Percentiles rank a stretch among this genome's conserved stretches.
phyloP scores from a whole-genome alignment of 2,888 invertebrate species.

The Ashinkailepas kermadecensis region DNA sequence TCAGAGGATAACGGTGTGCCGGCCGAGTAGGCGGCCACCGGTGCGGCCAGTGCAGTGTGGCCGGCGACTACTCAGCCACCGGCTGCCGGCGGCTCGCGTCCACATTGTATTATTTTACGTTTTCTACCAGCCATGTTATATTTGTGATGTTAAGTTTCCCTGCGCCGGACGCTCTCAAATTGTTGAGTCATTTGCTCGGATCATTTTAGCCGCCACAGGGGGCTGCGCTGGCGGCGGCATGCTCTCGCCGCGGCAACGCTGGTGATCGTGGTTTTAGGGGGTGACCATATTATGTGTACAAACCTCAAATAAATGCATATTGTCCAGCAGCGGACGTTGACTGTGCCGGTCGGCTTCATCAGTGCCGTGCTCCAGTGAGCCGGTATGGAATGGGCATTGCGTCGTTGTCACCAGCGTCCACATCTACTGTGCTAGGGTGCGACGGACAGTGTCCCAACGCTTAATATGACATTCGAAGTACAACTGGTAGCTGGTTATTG shows the following conservation, averaged over 20 bases:
- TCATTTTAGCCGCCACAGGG: neutral
- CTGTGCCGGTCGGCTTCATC: no score
- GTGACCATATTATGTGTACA: conserved; percentile 14
- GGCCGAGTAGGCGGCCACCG: neutral
- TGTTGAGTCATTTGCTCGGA: neutral
- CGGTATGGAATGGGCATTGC: no score
- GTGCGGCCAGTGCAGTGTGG: neutral
- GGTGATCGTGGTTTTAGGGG: neutral
- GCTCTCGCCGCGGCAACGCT: no score
- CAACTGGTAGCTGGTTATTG: no score
- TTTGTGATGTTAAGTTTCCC: conserved; percentile 10
- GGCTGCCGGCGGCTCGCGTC: neutral
- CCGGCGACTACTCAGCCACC: neutral
- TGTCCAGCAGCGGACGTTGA: neutral
- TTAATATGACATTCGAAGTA: no score
- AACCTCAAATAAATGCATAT: neutral
- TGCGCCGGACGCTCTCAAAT: neutral
- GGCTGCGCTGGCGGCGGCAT: neutral
- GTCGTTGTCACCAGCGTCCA: no score
- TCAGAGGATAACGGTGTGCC: neutral
- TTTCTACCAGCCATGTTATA: conserved; percentile 10
- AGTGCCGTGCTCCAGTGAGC: no score
- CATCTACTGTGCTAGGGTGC: no score
- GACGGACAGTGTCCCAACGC: no score
- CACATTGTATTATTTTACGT: neutral